These are phyloP conservation scores for Pangasius djambal DNA, from an alignment of 2,797 vertebrate species.

Conservation along the genomic window DNA sequence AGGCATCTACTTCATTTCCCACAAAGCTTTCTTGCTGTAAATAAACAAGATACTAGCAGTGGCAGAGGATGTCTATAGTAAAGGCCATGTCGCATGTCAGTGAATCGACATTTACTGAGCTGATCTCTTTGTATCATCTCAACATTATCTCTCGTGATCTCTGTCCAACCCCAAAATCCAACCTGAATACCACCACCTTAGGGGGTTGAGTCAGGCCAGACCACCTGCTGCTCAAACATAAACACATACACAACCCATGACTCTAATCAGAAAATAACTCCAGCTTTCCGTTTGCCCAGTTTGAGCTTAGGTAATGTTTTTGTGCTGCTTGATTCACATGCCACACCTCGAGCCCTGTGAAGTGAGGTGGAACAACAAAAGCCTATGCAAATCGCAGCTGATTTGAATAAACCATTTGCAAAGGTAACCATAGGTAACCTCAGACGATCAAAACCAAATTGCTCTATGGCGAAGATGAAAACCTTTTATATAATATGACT, in stretches of 20 bases:
- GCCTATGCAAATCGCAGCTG: constrained; percentile 46
- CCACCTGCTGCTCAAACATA: constrained; percentile 25
- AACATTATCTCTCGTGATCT: constrained; percentile 27
- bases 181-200: neutral
- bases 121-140: constrained; percentile 33
- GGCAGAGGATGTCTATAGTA: constrained; percentile 15
- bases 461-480: constrained; percentile 18
- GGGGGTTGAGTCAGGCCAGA: neutral
- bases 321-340: constrained; percentile 11
- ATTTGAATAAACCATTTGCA: constrained; percentile 58
- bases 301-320: constrained; percentile 12
- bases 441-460: constrained; percentile 37
- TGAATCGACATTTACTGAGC: constrained; percentile 19
- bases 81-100: constrained; percentile 47
- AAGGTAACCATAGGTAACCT: constrained; percentile 45
- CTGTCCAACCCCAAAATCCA: neutral
- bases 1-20: neutral
- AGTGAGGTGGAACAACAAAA: constrained; percentile 33
- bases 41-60: constrained; percentile 1
- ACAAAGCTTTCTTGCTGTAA: neutral
- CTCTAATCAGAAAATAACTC: constrained; percentile 11
- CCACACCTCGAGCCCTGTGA: constrained; percentile 14
- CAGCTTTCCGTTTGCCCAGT: constrained; percentile 18
- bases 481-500: neutral
- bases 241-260: constrained; percentile 8